A percentile compares a stretch with the other conserved stretches of the same genome.
Evolutionary conservation across 2,888 invertebrate species (phyloP).

Genomic region (Rhimphoctona megacephalus): DNA sequence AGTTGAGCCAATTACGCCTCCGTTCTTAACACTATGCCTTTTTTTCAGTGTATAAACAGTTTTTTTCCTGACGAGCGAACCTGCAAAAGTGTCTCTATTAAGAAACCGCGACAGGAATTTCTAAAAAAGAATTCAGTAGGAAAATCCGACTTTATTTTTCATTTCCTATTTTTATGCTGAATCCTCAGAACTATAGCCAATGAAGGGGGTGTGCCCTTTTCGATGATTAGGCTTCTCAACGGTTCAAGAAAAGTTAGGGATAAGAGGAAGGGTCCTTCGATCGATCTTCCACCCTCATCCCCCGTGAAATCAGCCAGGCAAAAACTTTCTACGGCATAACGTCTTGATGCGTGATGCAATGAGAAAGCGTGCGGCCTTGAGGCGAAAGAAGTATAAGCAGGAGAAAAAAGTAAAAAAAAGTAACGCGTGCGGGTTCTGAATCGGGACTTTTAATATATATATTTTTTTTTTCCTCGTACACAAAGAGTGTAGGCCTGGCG

Average conservation of each 20-base stretch:
- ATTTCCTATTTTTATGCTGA: neutral
- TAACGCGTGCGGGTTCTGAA: constrained; percentile 59
- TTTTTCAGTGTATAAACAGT: too few species aligned
- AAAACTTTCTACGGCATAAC: constrained; percentile 71
- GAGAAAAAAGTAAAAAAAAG: constrained; percentile 59
- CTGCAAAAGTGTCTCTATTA: neutral
- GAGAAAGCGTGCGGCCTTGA: constrained; percentile 69
- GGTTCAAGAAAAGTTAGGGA: neutral
- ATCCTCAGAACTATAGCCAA: neutral
- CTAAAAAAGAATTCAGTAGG: neutral
- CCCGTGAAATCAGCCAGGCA: neutral
- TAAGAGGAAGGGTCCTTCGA: constrained; percentile 27
- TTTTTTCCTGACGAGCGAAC: neutral
- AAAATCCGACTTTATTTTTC: neutral
- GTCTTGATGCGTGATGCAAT: constrained; percentile 75
- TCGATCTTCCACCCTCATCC: constrained; percentile 50
- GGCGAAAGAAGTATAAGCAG: constrained; percentile 55
- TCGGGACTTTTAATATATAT: constrained; percentile 52
- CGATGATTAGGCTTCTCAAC: constrained; percentile 60
- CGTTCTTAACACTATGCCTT: too few species aligned
- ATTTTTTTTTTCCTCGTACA: constrained; percentile 61
- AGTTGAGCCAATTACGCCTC: too few species aligned
- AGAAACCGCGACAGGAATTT: neutral
- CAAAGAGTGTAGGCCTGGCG: constrained; percentile 73
- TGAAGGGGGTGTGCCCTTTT: constrained; percentile 13